Evolutionary conservation across 2,113 vertebrate genomes (phyloP).

Genomic region (Bambusicola thoracicus): DNA sequence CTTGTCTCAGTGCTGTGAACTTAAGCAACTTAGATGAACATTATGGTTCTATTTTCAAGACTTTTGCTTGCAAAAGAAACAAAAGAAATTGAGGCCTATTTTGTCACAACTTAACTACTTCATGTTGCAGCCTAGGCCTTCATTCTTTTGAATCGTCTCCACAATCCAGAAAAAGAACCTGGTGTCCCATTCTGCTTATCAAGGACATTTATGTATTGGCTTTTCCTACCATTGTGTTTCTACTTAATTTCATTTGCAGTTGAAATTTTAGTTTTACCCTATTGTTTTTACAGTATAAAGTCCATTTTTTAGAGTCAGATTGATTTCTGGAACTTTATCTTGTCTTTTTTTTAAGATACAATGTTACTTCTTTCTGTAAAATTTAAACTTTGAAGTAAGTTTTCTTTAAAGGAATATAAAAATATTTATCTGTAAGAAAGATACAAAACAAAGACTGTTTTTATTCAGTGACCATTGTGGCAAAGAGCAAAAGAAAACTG

Average conservation of each 20-base stretch:
- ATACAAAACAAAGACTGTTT: too few species aligned
- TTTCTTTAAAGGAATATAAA: background rate
- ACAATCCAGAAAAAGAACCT: background rate
- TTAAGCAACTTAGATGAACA: background rate
- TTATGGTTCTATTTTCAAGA: background rate
- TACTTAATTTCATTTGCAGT: background rate
- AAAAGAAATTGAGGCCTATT: background rate
- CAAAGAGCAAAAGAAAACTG: too few species aligned
- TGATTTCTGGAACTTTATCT: background rate
- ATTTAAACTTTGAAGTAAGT: background rate
- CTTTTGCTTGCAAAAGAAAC: background rate
- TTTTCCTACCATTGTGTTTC: background rate
- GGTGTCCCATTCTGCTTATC: background rate
- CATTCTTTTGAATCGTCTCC: background rate
- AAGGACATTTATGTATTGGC: background rate
- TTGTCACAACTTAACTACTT: background rate
- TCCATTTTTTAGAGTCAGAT: background rate
- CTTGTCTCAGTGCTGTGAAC: background rate
- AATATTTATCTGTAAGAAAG: background rate
- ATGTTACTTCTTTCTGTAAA: background rate
- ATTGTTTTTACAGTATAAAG: background rate
- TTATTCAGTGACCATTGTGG: too few species aligned
- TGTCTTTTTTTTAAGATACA: background rate
- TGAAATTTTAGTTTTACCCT: background rate
- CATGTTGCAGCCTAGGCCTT: accelerated